These are phyloP conservation scores for Morinoia aosen DNA, from an alignment of 2,888 invertebrate genomes.

Conservation along the genomic window DNA sequence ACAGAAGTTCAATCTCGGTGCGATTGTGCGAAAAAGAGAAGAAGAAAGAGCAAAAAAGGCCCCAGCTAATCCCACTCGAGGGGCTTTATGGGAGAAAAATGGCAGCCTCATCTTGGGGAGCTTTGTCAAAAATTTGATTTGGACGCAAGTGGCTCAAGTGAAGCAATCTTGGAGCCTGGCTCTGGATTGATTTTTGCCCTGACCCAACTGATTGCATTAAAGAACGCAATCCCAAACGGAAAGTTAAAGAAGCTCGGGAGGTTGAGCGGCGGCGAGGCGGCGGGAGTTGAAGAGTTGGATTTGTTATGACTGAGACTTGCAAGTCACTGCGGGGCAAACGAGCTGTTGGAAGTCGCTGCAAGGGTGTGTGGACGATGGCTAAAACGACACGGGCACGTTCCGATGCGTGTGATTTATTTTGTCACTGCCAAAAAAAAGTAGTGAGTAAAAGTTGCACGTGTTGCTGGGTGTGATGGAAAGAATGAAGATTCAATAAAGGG, in stretches of 20 bases:
- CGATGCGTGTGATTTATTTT: no score
- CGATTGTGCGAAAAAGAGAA: slow-evolving; percentile 16
- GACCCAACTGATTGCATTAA: slow-evolving; percentile 29
- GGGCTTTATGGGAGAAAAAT: slow-evolving; percentile 21
- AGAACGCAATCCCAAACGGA: slow-evolving; percentile 6
- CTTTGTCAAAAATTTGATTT: slow-evolving; percentile 43
- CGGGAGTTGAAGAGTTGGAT: background rate
- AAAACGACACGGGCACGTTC: no score
- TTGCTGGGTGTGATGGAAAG: no score
- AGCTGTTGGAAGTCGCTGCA: no score
- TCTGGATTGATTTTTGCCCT: slow-evolving; percentile 37
- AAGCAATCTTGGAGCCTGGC: slow-evolving; percentile 34
- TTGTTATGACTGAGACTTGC: background rate
- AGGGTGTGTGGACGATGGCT: no score
- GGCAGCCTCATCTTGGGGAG: slow-evolving; percentile 31
- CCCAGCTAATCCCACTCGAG: slow-evolving; percentile 27
- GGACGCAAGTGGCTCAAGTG: slow-evolving; percentile 33
- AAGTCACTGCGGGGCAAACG: background rate
- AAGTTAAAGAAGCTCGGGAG: background rate
- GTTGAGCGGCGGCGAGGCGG: background rate
- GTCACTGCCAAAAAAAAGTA: no score
- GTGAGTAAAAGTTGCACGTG: no score
- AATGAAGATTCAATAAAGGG: no score
- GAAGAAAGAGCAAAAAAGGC: background rate
- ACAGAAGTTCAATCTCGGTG: slow-evolving; percentile 23